Percentiles rank a stretch among this genome's conserved stretches.
These are phyloP conservation scores for Heteropelma amictum DNA, from an alignment of 2,888 invertebrate species.

Conservation along the genomic window DNA sequence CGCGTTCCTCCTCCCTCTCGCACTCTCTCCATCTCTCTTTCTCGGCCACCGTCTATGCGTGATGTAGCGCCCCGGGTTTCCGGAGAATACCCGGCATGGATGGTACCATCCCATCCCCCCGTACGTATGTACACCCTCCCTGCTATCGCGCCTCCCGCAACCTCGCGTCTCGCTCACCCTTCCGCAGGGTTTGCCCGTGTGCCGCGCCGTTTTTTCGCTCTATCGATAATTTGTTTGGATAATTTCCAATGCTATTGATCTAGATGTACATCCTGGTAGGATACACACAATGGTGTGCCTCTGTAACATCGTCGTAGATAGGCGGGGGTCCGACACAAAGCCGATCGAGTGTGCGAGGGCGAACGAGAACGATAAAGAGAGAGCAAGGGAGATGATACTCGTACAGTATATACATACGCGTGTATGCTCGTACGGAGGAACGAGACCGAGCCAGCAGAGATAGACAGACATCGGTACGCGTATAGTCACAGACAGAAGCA, in stretches of 20 bases:
- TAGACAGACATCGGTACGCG: conserved; percentile 38
- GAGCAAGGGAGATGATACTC: conserved; percentile 5
- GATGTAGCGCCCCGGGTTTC: conserved; percentile 73
- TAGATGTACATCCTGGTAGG: conserved; percentile 76
- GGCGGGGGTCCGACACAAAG: conserved; percentile 41
- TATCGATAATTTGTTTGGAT: conserved; percentile 78
- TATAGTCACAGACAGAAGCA: conserved; percentile 11
- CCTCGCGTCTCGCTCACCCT: conserved; percentile 14
- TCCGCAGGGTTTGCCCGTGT: conserved; percentile 4
- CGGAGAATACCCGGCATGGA: conserved; percentile 53
- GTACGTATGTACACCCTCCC: conserved; percentile 12
- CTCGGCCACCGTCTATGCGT: conserved; percentile 69
- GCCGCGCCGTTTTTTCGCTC: conserved; percentile 58
- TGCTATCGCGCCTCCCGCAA: conserved; percentile 3
- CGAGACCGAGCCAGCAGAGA: conserved; percentile 43
- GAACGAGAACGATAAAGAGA: conserved; percentile 41
- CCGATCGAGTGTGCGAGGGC: conserved; percentile 47
- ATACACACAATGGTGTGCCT: conserved; percentile 70
- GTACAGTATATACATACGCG: too few species aligned
- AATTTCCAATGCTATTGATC: conserved; percentile 78
- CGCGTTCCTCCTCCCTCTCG: conserved; percentile 6
- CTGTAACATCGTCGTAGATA: conserved; percentile 60
- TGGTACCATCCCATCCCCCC: conserved; percentile 39
- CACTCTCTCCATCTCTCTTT: conserved; percentile 49
- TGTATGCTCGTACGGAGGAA: too few species aligned